Evolutionary conservation across 1,140 invertebrate species (phyloP).

Genomic region (Tribolium castaneum): DNA sequence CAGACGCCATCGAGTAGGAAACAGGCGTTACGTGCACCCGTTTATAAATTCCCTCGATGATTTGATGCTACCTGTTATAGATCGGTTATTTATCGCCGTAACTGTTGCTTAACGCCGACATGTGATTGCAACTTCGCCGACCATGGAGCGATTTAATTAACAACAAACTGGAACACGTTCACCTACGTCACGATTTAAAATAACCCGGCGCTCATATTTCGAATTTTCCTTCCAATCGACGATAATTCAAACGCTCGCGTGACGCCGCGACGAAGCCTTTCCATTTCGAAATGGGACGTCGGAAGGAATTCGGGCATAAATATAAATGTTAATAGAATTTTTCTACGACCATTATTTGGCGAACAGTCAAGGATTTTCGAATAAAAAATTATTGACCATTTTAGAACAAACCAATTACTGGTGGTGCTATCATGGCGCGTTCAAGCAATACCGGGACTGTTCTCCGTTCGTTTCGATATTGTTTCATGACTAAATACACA

Average conservation of each 20-base stretch:
- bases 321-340: constrained; percentile 30
- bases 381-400: no score
- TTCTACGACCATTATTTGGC: constrained; percentile 12
- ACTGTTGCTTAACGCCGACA: constrained; percentile 20
- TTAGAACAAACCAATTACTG: not conserved
- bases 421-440: not conserved
- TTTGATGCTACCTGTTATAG: constrained; percentile 34
- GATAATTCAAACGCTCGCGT: constrained; percentile 1
- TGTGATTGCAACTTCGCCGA: not conserved
- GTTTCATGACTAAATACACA: constrained; percentile 1
- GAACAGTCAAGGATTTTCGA: not conserved
- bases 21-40: constrained; percentile 14
- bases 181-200: not conserved
- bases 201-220: not conserved
- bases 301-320: constrained; percentile 6
- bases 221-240: constrained; percentile 7
- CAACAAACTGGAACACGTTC: not conserved
- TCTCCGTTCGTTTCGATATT: not conserved
- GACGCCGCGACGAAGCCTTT: not conserved
- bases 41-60: constrained; percentile 28
- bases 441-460: not conserved
- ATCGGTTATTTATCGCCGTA: constrained; percentile 29
- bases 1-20: constrained; percentile 17
- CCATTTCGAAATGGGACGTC: not conserved
- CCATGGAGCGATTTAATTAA: constrained; percentile 1